Base-by-base conservation (phyloP, 2,888 invertebrate genomes). In the Steinernema hermaphroditum region DNA sequence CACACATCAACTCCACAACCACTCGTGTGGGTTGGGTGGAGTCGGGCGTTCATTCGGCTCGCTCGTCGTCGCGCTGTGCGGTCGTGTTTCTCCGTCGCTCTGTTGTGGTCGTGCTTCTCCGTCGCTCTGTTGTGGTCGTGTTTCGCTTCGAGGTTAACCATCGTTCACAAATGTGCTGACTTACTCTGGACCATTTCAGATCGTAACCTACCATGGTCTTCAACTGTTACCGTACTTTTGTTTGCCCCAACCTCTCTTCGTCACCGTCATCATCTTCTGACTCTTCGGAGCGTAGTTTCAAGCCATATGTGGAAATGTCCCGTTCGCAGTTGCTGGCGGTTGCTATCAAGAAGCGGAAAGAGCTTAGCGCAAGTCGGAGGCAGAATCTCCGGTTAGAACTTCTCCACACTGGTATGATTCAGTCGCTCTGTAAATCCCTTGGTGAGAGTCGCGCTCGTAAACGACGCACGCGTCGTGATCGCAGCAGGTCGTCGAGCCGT, bases 341-440 rank as follows among this genome's bases (percentile, higher is more conserved):
- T 69, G 83, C 83, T 24, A 82, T 83, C 74, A 74, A 80, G 73
- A 83, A 83, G 41, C 80, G 83, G 9, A 75, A 79, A 6, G 74
- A 72, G 14, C 73, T 81, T 8, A 75, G 57, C 73, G 71, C 68
- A 37, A 70, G 71, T 14, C 81, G 81, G 76, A 79, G 79, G 9
- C 74, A 81, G 14, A 72, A 80, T 72, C 77, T 77, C 68, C 79
- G 78, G 29, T 73, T 73, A 27, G 82, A 83, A 72, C 75, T 82
- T 34, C 77, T 83, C 68, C 80, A 82, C 73, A 80, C 80, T 44
- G 75, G 74, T 41, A 80, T 80, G 72, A 83, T 83, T 70, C 78
- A 79, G 70, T 77, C 79, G 68, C 75, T 82, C 74, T 82, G 82
- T 79, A 82, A 82, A 80, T 79, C 79, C 76, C 76, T 82, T 76